A percentile compares a stretch with the other conserved stretches of the same genome.
These are phyloP conservation scores for Nilaparvata lugens DNA, from an alignment of 1,140 invertebrate genomes.

Conservation along the genomic window DNA sequence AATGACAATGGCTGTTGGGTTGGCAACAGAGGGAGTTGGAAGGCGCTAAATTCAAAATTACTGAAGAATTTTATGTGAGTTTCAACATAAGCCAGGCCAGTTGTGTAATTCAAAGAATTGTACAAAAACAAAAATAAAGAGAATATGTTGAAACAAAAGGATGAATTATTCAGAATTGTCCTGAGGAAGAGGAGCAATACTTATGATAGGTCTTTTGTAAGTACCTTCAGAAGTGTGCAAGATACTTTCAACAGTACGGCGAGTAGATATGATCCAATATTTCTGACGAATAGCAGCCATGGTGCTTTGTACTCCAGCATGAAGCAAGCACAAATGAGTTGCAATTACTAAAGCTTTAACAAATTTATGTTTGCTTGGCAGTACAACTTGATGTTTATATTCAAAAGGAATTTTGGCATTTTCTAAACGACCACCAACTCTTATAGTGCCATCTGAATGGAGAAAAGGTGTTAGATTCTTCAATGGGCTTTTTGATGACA, in stretches of 20 bases:
- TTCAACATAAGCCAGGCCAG: too few species aligned
- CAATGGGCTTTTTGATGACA: not conserved
- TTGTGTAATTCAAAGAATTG: too few species aligned
- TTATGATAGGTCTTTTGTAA: too few species aligned
- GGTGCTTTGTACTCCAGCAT: not conserved
- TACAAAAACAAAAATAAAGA: too few species aligned
- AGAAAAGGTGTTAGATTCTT: not conserved
- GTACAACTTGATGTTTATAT: not conserved
- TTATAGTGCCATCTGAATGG: conserved; percentile 20
- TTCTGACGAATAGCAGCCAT: not conserved
- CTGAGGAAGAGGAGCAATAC: too few species aligned
- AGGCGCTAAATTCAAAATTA: too few species aligned
- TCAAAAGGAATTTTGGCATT: not conserved
- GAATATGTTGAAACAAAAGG: too few species aligned
- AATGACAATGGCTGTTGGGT: too few species aligned
- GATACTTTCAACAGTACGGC: not conserved
- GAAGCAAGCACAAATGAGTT: not conserved
- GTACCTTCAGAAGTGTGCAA: too few species aligned
- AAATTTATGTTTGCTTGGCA: not conserved
- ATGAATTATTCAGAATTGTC: too few species aligned
- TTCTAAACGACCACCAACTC: conserved; percentile 6
- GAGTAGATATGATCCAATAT: conserved; percentile 5
- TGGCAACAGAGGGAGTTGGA: too few species aligned
- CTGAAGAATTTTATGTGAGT: too few species aligned
- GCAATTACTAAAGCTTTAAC: not conserved